Evolutionary conservation across 1,140 invertebrate genomes (phyloP).

Genomic region (Xylocopa sonorina): DNA sequence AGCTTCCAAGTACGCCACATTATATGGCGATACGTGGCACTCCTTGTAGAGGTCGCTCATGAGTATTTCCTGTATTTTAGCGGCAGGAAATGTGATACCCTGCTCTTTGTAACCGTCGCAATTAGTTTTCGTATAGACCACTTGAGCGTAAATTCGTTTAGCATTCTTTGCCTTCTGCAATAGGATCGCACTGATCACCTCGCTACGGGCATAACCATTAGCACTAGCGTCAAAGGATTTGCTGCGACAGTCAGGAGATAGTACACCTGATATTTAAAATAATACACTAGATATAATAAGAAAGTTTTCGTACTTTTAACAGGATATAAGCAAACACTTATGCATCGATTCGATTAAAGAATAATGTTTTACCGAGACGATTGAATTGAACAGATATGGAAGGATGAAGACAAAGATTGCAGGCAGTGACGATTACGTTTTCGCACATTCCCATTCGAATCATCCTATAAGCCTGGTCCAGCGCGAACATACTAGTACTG

Average conservation of each 20-base stretch:
- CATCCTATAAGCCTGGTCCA: constrained; percentile 91
- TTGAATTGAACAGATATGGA: constrained; percentile 91
- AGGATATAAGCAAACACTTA: too few species aligned
- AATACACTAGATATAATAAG: too few species aligned
- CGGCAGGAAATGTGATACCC: constrained; percentile 96
- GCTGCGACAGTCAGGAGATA: constrained; percentile 92
- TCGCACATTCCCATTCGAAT: constrained; percentile 92
- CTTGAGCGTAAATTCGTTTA: constrained; percentile 88
- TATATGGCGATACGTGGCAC: constrained; percentile 87
- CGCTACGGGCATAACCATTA: constrained; percentile 89
- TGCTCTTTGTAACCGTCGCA: constrained; percentile 92
- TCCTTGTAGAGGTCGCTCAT: constrained; percentile 93
- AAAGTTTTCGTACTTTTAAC: too few species aligned
- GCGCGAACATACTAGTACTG: constrained; percentile 92
- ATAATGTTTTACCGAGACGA: constrained; percentile 73
- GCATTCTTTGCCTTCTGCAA: constrained; percentile 92
- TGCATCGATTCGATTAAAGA: too few species aligned
- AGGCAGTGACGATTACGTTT: constrained; percentile 92
- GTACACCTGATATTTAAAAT: constrained; percentile 87
- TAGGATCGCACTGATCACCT: constrained; percentile 90
- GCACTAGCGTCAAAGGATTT: constrained; percentile 94
- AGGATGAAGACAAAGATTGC: constrained; percentile 93
- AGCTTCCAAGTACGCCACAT: constrained; percentile 93
- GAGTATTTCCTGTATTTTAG: constrained; percentile 89
- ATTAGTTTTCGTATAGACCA: constrained; percentile 88